phyloP scores from a whole-genome alignment of 1,140 invertebrate species.

The Lordiphosa collinella region DNA sequence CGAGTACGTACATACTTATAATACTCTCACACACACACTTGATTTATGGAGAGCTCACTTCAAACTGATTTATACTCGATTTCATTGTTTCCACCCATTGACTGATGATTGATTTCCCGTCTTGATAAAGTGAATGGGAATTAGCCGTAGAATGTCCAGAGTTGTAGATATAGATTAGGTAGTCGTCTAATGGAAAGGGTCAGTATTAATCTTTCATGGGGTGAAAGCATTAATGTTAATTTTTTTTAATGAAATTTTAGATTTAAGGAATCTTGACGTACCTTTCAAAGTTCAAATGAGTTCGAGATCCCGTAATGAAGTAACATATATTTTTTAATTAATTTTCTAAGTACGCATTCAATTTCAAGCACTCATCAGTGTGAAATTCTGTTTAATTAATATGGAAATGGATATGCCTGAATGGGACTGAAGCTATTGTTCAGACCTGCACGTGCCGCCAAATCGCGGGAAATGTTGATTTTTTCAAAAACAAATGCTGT shows the following conservation, averaged over 20 bases:
- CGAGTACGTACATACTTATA: background rate
- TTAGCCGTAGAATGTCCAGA: conserved; percentile 15
- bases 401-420: conserved; percentile 20
- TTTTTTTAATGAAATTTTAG: background rate
- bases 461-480: background rate
- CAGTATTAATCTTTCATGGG: background rate
- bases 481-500: conserved; percentile 8
- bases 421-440: background rate
- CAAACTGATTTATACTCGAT: conserved; percentile 61
- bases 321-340: no score
- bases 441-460: conserved; percentile 36
- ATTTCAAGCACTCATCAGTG: conserved; percentile 9
- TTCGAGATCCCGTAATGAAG: no score
- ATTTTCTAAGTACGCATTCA: background rate
- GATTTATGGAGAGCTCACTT: conserved; percentile 51
- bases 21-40: conserved; percentile 23
- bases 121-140: conserved; percentile 14
- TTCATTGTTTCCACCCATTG: conserved; percentile 10
- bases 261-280: no score
- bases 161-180: conserved; percentile 28
- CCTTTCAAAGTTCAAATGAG: no score
- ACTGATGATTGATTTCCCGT: conserved; percentile 51
- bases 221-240: background rate
- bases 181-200: background rate
- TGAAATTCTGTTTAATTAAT: conserved; percentile 36